These are phyloP conservation scores for Pachyrhynchus sulphureomaculatus DNA, from an alignment of 1,140 invertebrate species.

Conservation along the genomic window DNA sequence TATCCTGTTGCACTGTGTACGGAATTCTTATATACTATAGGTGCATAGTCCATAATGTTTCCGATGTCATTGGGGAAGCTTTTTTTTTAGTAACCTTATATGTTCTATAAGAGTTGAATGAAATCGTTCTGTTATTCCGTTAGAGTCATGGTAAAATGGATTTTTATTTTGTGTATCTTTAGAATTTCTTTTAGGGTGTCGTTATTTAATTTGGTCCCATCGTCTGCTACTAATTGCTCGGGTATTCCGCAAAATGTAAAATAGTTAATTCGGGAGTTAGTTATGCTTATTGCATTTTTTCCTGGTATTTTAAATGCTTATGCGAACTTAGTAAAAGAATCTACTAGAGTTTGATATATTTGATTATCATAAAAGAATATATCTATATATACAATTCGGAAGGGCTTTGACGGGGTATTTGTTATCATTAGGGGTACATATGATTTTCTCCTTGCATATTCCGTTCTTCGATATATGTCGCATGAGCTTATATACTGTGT, in stretches of 20 bases:
- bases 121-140: conserved; percentile 20
- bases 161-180: conserved; percentile 25
- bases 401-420: too few relatives aligned
- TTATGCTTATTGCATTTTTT: too few relatives aligned
- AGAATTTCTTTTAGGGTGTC: too few relatives aligned
- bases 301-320: neutral
- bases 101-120: conserved; percentile 30
- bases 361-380: too few relatives aligned
- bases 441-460: neutral
- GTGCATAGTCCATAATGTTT: too few relatives aligned
- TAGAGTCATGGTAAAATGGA: conserved; percentile 23
- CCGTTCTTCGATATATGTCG: neutral
- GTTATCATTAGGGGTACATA: neutral
- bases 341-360: too few relatives aligned
- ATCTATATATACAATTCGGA: neutral
- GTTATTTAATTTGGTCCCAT: conserved; percentile 26
- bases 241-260: too few relatives aligned
- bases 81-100: neutral
- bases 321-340: neutral
- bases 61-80: too few relatives aligned
- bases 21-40: too few relatives aligned
- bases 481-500: neutral
- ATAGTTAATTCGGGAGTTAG: conserved; percentile 6
- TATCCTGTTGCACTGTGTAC: too few relatives aligned
- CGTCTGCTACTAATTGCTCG: too few relatives aligned